Percentiles rank a stretch among this genome's conserved stretches.
phyloP scores from a whole-genome alignment of 2,797 vertebrate genomes.

The Mionectes olivaceus region DNA sequence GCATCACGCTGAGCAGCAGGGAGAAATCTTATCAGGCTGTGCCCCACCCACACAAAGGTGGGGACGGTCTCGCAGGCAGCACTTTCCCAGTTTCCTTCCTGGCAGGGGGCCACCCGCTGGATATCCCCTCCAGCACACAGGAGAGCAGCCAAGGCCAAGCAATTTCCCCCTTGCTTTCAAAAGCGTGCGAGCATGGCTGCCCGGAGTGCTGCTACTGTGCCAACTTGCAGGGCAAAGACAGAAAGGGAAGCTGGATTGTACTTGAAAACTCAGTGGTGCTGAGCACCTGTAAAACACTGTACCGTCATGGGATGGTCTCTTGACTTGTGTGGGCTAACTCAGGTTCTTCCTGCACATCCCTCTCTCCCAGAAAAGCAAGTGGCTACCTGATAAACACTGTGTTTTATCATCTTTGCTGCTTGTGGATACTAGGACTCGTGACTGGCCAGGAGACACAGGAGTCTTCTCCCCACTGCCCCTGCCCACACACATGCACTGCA shows the following conservation, averaged over 20 bases:
- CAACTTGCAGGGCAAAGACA: not conserved
- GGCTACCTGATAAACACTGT: not conserved
- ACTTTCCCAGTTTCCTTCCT: not conserved
- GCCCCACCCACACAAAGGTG: not conserved
- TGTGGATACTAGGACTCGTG: not conserved
- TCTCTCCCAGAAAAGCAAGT: not conserved
- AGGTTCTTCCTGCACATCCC: not conserved
- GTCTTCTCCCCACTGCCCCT: not conserved
- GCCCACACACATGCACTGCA: not conserved
- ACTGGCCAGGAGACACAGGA: not conserved
- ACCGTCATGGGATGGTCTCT: not conserved
- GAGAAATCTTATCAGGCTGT: not conserved
- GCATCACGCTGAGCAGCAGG: rapidly evolving
- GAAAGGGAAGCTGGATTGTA: not conserved
- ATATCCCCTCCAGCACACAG: rapidly evolving
- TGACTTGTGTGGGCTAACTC: not conserved
- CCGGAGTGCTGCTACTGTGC: rapidly evolving
- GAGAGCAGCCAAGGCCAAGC: not conserved
- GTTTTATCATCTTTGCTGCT: not conserved
- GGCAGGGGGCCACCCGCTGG: not conserved
- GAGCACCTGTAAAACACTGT: not conserved
- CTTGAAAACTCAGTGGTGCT: not conserved
- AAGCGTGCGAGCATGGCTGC: rapidly evolving
- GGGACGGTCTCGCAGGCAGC: not conserved
- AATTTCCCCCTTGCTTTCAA: not conserved